These are phyloP conservation scores for Crocallis elinguaria DNA, from an alignment of 2,888 invertebrate genomes.

Conservation along the genomic window DNA sequence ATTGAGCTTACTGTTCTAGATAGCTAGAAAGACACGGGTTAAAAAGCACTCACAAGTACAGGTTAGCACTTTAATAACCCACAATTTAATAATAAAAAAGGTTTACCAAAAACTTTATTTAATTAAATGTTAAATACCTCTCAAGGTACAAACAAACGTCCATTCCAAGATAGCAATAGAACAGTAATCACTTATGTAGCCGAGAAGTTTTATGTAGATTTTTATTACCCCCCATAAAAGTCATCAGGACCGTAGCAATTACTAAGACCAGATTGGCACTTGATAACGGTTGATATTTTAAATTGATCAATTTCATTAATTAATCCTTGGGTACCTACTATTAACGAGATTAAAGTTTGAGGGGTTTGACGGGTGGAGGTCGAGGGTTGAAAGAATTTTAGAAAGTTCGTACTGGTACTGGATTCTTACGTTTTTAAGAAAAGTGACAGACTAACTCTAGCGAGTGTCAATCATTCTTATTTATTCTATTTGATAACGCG, in stretches of 20 bases:
- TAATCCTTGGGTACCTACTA: slow-evolving; percentile 23
- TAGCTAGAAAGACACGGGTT: too few relatives aligned
- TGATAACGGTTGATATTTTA: slow-evolving; percentile 41
- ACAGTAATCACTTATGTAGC: slow-evolving; percentile 60
- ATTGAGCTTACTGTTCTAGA: too few relatives aligned
- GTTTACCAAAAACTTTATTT: too few relatives aligned
- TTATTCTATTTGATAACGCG: too few relatives aligned
- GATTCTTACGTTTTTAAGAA: background rate
- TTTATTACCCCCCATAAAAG: slow-evolving; percentile 58
- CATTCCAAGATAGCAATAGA: slow-evolving; percentile 2
- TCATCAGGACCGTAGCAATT: slow-evolving; percentile 44
- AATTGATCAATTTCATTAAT: slow-evolving; percentile 34
- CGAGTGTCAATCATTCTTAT: too few relatives aligned
- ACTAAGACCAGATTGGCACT: slow-evolving; percentile 48
- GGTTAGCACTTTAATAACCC: too few relatives aligned
- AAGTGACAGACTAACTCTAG: too few relatives aligned
- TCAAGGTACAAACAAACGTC: slow-evolving; percentile 4
- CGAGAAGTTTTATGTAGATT: slow-evolving; percentile 55
- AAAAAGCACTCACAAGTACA: too few relatives aligned
- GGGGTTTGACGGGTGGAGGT: background rate
- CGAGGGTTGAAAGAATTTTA: background rate
- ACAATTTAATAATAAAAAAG: too few relatives aligned
- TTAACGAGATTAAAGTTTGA: slow-evolving; percentile 15
- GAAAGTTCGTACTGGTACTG: background rate
- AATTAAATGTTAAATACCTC: background rate